These are phyloP conservation scores for Oenanthe melanoleuca DNA, from an alignment of 2,113 vertebrate species.

Conservation along the genomic window DNA sequence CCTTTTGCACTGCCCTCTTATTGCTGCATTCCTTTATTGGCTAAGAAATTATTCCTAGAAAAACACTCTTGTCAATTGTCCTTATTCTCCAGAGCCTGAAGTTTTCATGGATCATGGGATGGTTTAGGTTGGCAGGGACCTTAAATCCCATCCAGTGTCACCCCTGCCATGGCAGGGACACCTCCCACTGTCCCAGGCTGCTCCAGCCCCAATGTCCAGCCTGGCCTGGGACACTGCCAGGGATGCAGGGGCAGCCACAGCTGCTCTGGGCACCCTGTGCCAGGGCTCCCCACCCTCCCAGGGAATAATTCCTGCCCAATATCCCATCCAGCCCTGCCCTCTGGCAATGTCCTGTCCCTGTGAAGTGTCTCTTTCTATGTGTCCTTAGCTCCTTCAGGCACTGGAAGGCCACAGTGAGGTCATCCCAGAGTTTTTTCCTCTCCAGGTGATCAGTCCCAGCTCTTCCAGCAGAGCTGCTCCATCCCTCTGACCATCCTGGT, in stretches of 20 bases:
- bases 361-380: neutral
- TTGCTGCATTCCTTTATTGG: neutral
- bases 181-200: neutral
- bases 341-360: neutral
- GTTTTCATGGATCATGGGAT: neutral
- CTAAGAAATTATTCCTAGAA: neutral
- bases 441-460: neutral
- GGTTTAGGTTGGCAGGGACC: neutral
- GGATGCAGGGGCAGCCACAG: neutral
- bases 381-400: rapidly evolving
- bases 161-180: neutral
- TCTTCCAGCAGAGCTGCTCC: neutral
- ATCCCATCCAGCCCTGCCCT: neutral
- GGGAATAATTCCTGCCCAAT: neutral
- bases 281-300: neutral
- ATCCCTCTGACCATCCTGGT: neutral
- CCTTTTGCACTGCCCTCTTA: rapidly evolving
- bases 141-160: rapidly evolving
- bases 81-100: neutral
- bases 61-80: neutral
- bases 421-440: neutral
- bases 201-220: neutral
- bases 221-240: neutral
- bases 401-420: neutral
- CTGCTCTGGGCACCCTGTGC: neutral